Conservation (phyloP, 2,888 invertebrate genomes). For the Minunthozetes semirufus region DNA sequence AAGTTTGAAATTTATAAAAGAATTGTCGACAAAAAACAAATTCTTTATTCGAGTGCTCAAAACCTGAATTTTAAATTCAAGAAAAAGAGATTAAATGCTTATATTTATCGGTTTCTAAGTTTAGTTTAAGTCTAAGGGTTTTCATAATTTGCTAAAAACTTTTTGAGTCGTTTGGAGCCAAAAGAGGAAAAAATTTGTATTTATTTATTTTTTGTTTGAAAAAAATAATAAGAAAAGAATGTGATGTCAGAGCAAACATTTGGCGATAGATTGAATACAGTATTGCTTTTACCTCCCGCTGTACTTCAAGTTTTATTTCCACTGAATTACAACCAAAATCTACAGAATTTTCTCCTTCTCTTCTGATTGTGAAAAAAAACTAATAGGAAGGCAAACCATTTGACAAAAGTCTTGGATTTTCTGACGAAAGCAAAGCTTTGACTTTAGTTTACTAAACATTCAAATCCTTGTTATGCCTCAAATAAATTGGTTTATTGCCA, state of each 20-base stretch:
- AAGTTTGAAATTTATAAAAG: background rate
- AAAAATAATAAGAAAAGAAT: background rate
- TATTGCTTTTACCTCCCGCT: background rate
- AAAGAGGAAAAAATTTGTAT: background rate
- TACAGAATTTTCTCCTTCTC: background rate
- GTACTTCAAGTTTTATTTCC: background rate
- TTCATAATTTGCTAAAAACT: background rate
- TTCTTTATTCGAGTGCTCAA: background rate
- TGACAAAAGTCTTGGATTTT: background rate
- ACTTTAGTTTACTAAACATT: background rate
- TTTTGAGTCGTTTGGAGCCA: background rate
- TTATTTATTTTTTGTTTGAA: background rate
- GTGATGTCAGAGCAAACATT: slow-evolving; percentile 9
- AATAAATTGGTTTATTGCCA: slow-evolving; percentile 1
- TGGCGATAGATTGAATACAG: background rate
- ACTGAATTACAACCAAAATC: background rate
- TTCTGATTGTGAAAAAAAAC: background rate
- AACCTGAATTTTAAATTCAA: background rate
- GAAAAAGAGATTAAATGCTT: background rate
- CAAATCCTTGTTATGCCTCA: background rate
- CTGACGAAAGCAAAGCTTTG: background rate
- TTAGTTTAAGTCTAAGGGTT: background rate
- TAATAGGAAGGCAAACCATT: background rate
- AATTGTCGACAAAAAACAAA: background rate
- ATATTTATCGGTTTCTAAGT: background rate